Evolutionary conservation across 2,888 invertebrate genomes (phyloP).

Genomic region (Sarcophaga subvicina): DNA sequence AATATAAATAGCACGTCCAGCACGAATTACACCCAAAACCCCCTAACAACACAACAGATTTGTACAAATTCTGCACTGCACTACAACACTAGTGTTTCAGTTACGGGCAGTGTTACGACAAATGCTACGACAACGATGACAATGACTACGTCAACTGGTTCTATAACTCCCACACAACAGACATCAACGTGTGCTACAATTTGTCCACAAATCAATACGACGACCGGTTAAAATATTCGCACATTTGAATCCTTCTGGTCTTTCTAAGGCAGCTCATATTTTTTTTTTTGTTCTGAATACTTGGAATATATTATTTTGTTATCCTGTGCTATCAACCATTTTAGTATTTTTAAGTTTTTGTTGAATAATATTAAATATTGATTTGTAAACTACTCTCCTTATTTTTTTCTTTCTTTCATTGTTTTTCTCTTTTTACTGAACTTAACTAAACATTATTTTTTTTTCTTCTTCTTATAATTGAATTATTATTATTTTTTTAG

Average conservation of each 20-base stretch:
- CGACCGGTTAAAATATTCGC: constrained; percentile 38
- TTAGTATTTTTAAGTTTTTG: constrained; percentile 42
- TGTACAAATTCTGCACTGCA: constrained; percentile 42
- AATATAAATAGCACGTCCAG: constrained; percentile 67
- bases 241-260: background rate
- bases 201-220: constrained; percentile 59
- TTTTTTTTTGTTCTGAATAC: constrained; percentile 1
- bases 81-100: constrained; percentile 19
- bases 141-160: constrained; percentile 54
- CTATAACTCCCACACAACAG: constrained; percentile 60
- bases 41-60: background rate
- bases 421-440: background rate
- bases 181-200: constrained; percentile 56
- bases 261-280: constrained; percentile 46
- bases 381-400: background rate
- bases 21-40: constrained; percentile 66
- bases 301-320: background rate
- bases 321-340: background rate
- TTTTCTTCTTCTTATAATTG: constrained; percentile 36
- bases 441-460: background rate
- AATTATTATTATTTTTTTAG: no score
- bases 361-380: constrained; percentile 45
- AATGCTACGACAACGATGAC: constrained; percentile 35
- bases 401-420: constrained; percentile 19
- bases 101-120: constrained; percentile 23